Base-by-base conservation (phyloP, 1,140 invertebrate species). In the Ladona fulva region DNA sequence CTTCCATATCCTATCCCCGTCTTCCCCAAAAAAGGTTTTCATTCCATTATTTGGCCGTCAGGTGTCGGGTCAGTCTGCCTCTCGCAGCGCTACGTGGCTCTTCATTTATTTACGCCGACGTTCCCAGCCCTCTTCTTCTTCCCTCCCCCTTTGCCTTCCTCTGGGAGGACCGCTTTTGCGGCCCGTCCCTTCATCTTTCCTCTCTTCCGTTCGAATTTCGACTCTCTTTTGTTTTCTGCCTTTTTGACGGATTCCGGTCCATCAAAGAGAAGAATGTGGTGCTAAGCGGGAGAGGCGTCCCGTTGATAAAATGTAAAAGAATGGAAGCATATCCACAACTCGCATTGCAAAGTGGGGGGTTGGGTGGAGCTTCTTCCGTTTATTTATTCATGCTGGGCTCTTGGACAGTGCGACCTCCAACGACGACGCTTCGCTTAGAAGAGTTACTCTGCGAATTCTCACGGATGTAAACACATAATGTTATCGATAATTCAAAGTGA, bases 31-130 rank as follows among this genome's bases (percentile, higher is more conserved):
- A 66, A 66, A 66, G 52, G 52, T 66, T 66, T 66, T 66, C 52
- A 66, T 66, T 66, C 52, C 52, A 66, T 66, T 66, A 66, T 66
- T 66, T 66, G 52, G 52, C 52, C 52, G 52, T 66, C 52, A 66
- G 52, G 52, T 66, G 52, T 66, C 52, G 52, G 52, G 52, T 66
- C 52, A 66, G 52, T 66, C 52, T 66, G 52, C 52, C 52, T 66
- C 52, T 66, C 14, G 52, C 52, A 19, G 16, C 52, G 14, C 52
- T 66, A 66, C 52, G 52, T 66, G 52, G 52, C 52, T 66, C 52
- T 66, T 66, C 52, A 66, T 66, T 66, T 66, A 66, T 66, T 66
- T 66, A 66, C 52, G 52, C 52, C 12, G 52, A 66, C 52, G 52
- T 66, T 66, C n/a, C 44, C 44, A 10, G 10, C 19, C 52, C n/a